phyloP scores from a whole-genome alignment of 2,113 vertebrate genomes.

The Phoenicopterus ruber region DNA sequence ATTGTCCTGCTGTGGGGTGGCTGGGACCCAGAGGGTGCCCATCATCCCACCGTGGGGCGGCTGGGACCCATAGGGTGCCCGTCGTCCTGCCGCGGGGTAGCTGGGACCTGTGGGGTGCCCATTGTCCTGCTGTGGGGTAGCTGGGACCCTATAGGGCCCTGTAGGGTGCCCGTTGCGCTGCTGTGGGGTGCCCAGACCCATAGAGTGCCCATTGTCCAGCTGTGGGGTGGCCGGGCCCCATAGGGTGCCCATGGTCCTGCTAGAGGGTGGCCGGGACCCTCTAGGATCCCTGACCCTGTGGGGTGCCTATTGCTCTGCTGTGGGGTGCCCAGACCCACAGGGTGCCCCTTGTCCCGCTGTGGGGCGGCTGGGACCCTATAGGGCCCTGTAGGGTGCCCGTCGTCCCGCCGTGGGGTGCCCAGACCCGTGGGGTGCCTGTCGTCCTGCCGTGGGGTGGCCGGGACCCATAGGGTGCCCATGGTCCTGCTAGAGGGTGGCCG shows the following conservation, averaged over 20 bases:
- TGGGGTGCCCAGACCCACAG: background rate
- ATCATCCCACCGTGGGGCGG: rapidly evolving
- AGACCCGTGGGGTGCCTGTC: too few species aligned
- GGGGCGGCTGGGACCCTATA: background rate
- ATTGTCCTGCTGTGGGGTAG: rapidly evolving
- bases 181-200: too few species aligned
- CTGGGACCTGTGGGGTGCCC: background rate
- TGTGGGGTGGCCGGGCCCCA: too few species aligned
- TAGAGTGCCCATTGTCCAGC: background rate
- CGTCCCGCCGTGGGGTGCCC: background rate
- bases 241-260: background rate
- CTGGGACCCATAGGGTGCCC: background rate
- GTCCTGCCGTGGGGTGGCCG: rapidly evolving
- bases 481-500: background rate
- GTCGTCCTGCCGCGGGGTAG: rapidly evolving
- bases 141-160: too few species aligned
- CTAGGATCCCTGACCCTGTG: too few species aligned
- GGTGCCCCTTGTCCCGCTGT: background rate
- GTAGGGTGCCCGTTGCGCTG: rapidly evolving
- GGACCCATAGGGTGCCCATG: too few species aligned
- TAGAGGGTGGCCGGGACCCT: too few species aligned
- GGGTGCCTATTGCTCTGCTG: rapidly evolving
- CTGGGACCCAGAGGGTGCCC: too few species aligned
- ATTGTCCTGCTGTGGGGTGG: too few species aligned
- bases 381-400: background rate